A percentile compares a stretch with the other conserved stretches of the same genome.
phyloP scores from a whole-genome alignment of 2,797 vertebrate genomes.

The Liasis olivaceus region DNA sequence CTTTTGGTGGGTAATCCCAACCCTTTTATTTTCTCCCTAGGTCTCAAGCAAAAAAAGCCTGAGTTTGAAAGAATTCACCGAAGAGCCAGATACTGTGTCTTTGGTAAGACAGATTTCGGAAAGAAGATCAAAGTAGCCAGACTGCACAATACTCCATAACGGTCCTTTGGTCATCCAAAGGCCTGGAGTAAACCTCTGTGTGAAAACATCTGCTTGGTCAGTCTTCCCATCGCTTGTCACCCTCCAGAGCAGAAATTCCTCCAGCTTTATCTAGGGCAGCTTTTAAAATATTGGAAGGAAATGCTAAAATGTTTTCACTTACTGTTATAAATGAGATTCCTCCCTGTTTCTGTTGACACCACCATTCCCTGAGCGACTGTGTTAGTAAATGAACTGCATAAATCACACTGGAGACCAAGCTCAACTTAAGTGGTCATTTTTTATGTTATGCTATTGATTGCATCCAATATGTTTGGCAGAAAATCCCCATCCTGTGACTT shows the following conservation, averaged over 20 bases:
- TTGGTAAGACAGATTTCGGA: slow-evolving; percentile 75
- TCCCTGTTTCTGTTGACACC: no score
- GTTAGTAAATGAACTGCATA: no score
- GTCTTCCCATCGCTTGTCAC: background rate
- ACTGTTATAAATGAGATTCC: no score
- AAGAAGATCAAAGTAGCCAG: no score
- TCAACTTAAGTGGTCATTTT: no score
- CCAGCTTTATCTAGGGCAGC: background rate
- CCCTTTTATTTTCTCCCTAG: slow-evolving; percentile 38
- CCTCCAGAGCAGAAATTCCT: background rate
- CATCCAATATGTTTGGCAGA: no score
- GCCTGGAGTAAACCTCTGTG: background rate
- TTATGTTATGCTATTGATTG: no score
- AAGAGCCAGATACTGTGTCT: slow-evolving; percentile 82
- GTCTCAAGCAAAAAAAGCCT: slow-evolving; percentile 88
- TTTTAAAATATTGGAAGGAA: rapidly evolving
- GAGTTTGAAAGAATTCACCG: slow-evolving; percentile 87
- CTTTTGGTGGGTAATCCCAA: rapidly evolving
- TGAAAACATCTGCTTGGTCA: background rate
- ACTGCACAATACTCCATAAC: rapidly evolving
- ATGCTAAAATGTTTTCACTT: background rate
- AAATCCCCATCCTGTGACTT: background rate
- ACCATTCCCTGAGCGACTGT: no score
- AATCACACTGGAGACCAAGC: no score
- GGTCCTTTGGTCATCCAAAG: background rate